A percentile compares a stretch with the other conserved stretches of the same genome.
Evolutionary conservation across 2,888 invertebrate genomes (phyloP).

Genomic region (Octonoba sinensis): DNA sequence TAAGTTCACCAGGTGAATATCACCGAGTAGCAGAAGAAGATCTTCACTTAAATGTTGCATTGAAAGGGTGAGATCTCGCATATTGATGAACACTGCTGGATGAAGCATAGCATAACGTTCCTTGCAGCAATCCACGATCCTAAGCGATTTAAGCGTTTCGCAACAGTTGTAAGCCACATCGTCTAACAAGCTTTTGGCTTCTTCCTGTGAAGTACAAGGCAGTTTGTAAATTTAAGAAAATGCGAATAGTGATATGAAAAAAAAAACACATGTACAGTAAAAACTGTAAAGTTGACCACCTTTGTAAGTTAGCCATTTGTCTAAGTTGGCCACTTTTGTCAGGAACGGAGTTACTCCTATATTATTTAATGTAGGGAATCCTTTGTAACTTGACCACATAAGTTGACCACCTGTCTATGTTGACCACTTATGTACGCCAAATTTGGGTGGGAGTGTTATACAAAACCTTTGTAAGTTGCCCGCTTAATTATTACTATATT

Average conservation of each 20-base stretch:
- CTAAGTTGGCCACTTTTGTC: too few species aligned
- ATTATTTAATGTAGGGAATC: too few species aligned
- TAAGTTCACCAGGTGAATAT: constrained; percentile 76
- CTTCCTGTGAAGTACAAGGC: constrained; percentile 72
- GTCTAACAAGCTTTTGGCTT: constrained; percentile 80
- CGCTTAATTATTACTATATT: too few species aligned
- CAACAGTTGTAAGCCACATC: constrained; percentile 77
- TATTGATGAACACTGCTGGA: constrained; percentile 81
- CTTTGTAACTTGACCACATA: too few species aligned
- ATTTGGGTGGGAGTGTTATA: too few species aligned
- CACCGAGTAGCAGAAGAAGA: constrained; percentile 65
- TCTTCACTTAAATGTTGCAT: constrained; percentile 69
- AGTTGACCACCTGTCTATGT: too few species aligned
- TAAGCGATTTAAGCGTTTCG: constrained; percentile 77
- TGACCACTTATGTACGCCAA: too few species aligned
- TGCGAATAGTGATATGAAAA: neutral
- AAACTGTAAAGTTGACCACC: too few species aligned
- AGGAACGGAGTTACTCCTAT: too few species aligned
- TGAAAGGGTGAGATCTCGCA: constrained; percentile 75
- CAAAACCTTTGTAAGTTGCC: too few species aligned
- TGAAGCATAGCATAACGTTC: constrained; percentile 80
- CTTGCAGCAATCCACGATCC: constrained; percentile 82
- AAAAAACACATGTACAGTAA: too few species aligned
- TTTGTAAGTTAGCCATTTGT: too few species aligned
- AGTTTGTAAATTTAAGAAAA: neutral